A percentile compares a stretch with the other conserved stretches of the same genome.
Conservation (phyloP, 2,888 invertebrate species). For the Agriotes lineatus region DNA sequence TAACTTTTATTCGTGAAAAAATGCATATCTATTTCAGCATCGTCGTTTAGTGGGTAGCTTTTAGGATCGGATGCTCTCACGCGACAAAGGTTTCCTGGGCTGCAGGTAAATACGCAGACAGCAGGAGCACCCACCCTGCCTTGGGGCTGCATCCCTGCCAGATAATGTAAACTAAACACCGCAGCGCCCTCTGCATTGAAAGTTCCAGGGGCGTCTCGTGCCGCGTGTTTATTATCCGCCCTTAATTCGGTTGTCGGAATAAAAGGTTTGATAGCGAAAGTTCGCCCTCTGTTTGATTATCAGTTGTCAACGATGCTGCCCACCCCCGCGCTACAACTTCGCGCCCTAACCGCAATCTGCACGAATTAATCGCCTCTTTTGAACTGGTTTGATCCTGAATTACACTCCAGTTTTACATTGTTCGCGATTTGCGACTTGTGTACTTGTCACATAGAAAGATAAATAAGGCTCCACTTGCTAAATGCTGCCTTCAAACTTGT, state of each 20-base stretch:
- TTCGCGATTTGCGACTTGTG: no score
- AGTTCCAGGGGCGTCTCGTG: conserved; percentile 41
- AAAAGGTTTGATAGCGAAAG: no score
- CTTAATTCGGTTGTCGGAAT: conserved; percentile 11
- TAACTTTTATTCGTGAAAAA: conserved; percentile 32
- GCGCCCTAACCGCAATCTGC: neutral
- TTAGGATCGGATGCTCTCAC: conserved; percentile 41
- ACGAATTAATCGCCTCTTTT: neutral
- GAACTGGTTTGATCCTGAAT: no score
- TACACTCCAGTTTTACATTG: no score
- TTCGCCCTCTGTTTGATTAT: no score
- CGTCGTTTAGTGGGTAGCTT: conserved; percentile 40
- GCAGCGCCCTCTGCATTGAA: conserved; percentile 47
- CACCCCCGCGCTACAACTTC: neutral
- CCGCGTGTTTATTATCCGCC: conserved; percentile 33
- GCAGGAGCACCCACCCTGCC: conserved; percentile 37
- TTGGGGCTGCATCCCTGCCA: conserved; percentile 40
- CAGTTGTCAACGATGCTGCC: conserved; percentile 6
- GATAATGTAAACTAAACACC: conserved; percentile 49
- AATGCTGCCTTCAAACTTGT: no score
- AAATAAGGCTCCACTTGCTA: no score
- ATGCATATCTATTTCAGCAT: conserved; percentile 42
- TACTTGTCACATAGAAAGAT: no score
- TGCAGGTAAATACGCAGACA: conserved; percentile 44
- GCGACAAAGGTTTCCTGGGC: conserved; percentile 45